phyloP scores from a whole-genome alignment of 2,113 vertebrate genomes.

The Sebastes fasciatus region DNA sequence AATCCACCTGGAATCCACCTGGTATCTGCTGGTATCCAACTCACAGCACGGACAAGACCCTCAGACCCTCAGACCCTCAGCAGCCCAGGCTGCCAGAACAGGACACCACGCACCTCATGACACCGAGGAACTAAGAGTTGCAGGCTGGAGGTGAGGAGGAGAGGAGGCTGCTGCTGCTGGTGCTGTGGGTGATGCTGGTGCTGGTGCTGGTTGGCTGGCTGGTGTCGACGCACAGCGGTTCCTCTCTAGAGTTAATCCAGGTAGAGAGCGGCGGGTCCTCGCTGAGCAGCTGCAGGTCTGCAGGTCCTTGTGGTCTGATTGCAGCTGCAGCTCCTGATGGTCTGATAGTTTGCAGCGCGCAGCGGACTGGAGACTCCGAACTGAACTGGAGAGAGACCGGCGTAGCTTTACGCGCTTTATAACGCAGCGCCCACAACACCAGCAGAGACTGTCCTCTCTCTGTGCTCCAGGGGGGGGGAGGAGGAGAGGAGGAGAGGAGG shows the following conservation, averaged over 20 bases:
- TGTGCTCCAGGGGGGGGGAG: slow-evolving; percentile 43
- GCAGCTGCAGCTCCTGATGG: slow-evolving; percentile 30
- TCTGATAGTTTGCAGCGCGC: slow-evolving; percentile 32
- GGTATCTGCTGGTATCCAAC: slow-evolving; percentile 85
- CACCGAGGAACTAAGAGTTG: slow-evolving; percentile 83
- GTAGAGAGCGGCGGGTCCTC: slow-evolving; percentile 75
- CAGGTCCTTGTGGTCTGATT: slow-evolving; percentile 37
- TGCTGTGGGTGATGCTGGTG: not conserved
- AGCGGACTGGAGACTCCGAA: slow-evolving; percentile 56
- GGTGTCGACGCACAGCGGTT: slow-evolving; percentile 59
- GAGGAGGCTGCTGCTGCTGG: slow-evolving; percentile 17
- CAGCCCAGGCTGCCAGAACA: slow-evolving; percentile 86
- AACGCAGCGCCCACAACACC: slow-evolving; percentile 72
- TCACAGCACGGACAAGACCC: slow-evolving; percentile 87
- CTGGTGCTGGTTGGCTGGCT: not conserved
- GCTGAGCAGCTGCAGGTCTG: slow-evolving; percentile 50
- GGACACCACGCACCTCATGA: slow-evolving; percentile 91
- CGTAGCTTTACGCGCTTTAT: slow-evolving; percentile 79
- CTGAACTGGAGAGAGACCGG: slow-evolving; percentile 52
- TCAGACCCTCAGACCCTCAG: slow-evolving; percentile 85
- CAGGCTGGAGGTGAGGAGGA: not conserved
- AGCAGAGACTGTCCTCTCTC: slow-evolving; percentile 52
- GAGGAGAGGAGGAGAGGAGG: not conserved
- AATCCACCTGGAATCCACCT: slow-evolving; percentile 92
- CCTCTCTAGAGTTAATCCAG: slow-evolving; percentile 87